Base-by-base conservation (phyloP, 2,797 vertebrate species). In the Nannoperca australis region DNA sequence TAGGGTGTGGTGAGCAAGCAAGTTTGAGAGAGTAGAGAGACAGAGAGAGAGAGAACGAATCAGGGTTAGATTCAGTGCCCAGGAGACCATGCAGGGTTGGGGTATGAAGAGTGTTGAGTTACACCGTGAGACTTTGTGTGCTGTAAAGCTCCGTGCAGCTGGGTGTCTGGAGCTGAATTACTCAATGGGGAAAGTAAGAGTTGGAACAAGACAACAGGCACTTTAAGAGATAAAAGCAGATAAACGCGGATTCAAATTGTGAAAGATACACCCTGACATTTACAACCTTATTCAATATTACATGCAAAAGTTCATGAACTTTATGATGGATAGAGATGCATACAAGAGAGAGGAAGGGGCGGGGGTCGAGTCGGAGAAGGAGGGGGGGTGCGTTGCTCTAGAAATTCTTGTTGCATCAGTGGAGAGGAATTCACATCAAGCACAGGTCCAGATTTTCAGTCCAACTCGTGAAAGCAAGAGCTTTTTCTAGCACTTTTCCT, bases 361-460 rank as follows among this genome's bases (percentile, higher is more conserved):
- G 50, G 47, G 27, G 78, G 69, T 68, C 11, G 20, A 65, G 71
- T 36, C 11, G 0, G 55, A 60, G 63, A 24, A 61, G 9, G 44
- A 65, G 45, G 79, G 68, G 27, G 30, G 54, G 79, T 88, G 24
- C 24, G 24, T 79, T 76, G 71, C 76, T 77, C 77, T 36, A 60
- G 81, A 91, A 89, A 81, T 89, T 87, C 79, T 79, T 45, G 70
- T 94, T 93, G 91, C 94, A 91, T 94, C 92, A 94, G 65, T 62
- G 73, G 61, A 85, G 85, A 91, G 75, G 93, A 94, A 94, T 94
- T 92, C 78, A 44, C 85, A 79, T 85, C 53, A 56, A 92, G 86
- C 70, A 1, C 63, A 77, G 78, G 78, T 90, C 89, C 88, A 92
- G 88, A 86, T 85, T 89, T 87, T 85, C 58, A 56, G 76, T 65